Evolutionary conservation across 2,113 vertebrate genomes (phyloP), one percentile per base, ranked within the genome.

Genomic region (Trichechus manatus): DNA sequence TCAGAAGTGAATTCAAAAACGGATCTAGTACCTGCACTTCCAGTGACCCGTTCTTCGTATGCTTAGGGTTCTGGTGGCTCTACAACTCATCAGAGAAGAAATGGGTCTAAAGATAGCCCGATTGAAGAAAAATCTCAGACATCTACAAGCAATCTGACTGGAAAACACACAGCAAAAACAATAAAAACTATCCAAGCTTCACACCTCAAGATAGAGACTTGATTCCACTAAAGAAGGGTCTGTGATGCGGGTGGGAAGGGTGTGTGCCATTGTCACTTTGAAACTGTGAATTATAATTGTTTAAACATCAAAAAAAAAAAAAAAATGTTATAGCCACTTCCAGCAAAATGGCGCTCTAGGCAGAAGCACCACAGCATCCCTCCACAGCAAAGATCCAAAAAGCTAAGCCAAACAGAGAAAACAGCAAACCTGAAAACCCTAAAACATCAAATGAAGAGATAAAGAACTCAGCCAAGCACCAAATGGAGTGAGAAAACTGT

Each of bases 1-100:
- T 99, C 99, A 8, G 99, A 99, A 98, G 98, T 99, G 97, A 99
- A 99, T 96, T 97, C 98, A 1, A 99, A 99, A 97, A 99, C 97
- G 5, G 99, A 99, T 81, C 98, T 99, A 27, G 99, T 99, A 44
- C 99, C 99, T 93, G 99, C 99, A 1, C 96, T 99, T 94, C 98
- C 98, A 14, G 99, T 99, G 97, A 99, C 99, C 15, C 98, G 98
- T 50, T 99, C 98, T 85, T 99, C 98, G 42, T 99, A 99, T 61
- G 95, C 89, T 25, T 99, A 98, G 91, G 98, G 98, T 64, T 97
- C 97, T 50, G 98, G 95, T 63, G 97, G 96, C 31, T 96, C 97
- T 0, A 94, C 98, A 3, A 91, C 96, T 84, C 98, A 98, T 50
- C 98, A 99, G 99, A 99, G 97, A 96, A 98, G 98, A 96, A 98